Evolutionary conservation across 30 jellyfish, hydroid and myxozoan genomes (phyloP).

Genomic region (Haliclystus octoradiatus): DNA sequence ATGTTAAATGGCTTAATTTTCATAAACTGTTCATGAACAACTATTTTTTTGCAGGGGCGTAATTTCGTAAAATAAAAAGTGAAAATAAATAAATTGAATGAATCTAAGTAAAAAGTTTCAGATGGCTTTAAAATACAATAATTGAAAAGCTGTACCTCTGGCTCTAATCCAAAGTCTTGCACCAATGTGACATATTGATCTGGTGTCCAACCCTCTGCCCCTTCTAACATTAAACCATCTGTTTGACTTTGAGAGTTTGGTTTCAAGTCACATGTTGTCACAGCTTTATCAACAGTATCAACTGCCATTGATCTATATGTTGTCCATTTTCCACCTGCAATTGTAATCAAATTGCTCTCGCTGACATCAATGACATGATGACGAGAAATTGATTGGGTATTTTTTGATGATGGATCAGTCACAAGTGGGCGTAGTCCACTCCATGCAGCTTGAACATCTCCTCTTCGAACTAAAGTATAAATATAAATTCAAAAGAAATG

Average conservation of each 20-base stretch:
- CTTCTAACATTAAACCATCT: slow-evolving; percentile 60
- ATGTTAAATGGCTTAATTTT: no score
- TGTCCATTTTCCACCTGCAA: slow-evolving; percentile 99
- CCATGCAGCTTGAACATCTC: slow-evolving; percentile 92
- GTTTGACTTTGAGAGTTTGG: slow-evolving; percentile 33
- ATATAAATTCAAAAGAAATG: no score
- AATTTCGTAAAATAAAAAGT: no score
- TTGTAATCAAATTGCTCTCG: slow-evolving; percentile 63
- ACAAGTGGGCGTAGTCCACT: slow-evolving; percentile 99
- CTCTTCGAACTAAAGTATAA: slow-evolving; percentile 63
- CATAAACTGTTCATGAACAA: no score
- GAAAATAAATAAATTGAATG: no score
- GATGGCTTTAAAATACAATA: no score
- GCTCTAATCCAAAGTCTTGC: slow-evolving; percentile 80
- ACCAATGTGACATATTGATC: slow-evolving; percentile 52
- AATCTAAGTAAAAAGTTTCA: no score
- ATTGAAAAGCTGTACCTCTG: no score
- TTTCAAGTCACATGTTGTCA: slow-evolving; percentile 19
- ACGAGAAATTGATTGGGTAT: slow-evolving; percentile 85
- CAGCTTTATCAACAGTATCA: slow-evolving; percentile 79
- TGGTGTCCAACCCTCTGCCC: slow-evolving; percentile 95
- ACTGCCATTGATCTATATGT: slow-evolving; percentile 97
- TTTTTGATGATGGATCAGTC: slow-evolving; percentile 70
- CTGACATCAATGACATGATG: slow-evolving; percentile 80
- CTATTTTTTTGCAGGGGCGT: no score